phyloP scores from a whole-genome alignment of 2,113 vertebrate species.

The Aspidoscelis tigris region DNA sequence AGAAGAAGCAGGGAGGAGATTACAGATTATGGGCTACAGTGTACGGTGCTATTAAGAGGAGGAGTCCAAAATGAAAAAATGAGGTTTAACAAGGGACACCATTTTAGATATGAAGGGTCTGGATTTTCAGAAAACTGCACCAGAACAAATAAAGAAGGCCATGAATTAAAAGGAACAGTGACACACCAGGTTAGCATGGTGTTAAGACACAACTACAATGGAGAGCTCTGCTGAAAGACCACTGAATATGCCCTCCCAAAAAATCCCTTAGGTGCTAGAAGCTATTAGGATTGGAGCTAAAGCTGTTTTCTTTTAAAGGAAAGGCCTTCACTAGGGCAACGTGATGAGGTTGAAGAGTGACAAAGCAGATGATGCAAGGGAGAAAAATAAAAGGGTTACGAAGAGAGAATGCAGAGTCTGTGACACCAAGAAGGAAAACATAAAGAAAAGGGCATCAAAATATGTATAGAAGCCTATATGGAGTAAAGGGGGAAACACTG shows the following conservation, averaged over 20 bases:
- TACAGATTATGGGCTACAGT: not conserved
- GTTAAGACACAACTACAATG: not conserved
- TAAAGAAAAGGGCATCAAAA: not conserved
- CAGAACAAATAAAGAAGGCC: not conserved
- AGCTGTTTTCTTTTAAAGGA: not conserved
- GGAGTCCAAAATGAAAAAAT: not conserved
- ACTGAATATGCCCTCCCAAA: not conserved
- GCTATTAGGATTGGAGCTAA: not conserved
- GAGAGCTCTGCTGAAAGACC: not conserved
- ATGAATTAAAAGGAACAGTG: not conserved
- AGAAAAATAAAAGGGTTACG: not conserved
- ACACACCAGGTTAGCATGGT: not conserved
- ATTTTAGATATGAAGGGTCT: not conserved
- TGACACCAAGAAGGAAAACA: not conserved
- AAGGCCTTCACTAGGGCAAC: conserved; percentile 6
- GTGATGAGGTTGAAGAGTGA: conserved; percentile 11
- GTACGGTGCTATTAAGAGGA: not conserved
- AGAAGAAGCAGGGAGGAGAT: not conserved
- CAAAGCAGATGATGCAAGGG: conserved; percentile 21
- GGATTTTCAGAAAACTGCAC: not conserved
- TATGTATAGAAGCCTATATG: too few species aligned
- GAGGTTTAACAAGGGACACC: not conserved
- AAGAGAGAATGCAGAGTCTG: conserved; percentile 2
- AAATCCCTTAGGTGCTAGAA: not conserved
- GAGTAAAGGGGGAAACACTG: not conserved